These are phyloP conservation scores for Ostrea edulis DNA, from an alignment of 1,140 invertebrate species.

Conservation along the genomic window DNA sequence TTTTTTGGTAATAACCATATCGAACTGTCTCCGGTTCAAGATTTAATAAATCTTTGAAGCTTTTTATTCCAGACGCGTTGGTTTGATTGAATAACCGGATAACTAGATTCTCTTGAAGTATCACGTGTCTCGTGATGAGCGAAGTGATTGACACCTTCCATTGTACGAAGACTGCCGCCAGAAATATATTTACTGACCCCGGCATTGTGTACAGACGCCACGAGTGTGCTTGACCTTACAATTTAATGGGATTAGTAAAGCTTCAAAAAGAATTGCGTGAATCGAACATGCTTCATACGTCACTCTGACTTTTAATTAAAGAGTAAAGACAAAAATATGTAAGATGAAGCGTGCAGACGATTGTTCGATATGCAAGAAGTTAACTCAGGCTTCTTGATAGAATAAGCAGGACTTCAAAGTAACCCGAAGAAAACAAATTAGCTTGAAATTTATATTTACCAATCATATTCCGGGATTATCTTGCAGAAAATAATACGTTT, in stretches of 20 bases:
- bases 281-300: conserved; percentile 14
- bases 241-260: not conserved
- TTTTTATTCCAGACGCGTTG: conserved; percentile 1
- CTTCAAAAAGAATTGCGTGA: not conserved
- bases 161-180: not conserved
- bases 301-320: conserved; percentile 8
- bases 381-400: not conserved
- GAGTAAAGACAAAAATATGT: not conserved
- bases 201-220: not conserved
- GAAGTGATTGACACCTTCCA: not conserved
- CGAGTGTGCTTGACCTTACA: not conserved
- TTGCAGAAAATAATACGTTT: not conserved
- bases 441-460: not conserved
- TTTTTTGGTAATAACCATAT: not conserved
- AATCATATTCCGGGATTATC: not conserved
- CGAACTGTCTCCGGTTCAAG: not conserved
- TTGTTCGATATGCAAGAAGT: not conserved
- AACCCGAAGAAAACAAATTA: not conserved
- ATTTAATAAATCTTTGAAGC: conserved; percentile 30
- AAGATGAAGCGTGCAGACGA: not conserved
- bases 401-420: conserved; percentile 2
- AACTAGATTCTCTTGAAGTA: not conserved
- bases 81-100: conserved; percentile 11
- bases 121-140: not conserved
- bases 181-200: not conserved